phyloP scores from a whole-genome alignment of 2,888 invertebrate species.

The Caenorhabditis sp. region DNA sequence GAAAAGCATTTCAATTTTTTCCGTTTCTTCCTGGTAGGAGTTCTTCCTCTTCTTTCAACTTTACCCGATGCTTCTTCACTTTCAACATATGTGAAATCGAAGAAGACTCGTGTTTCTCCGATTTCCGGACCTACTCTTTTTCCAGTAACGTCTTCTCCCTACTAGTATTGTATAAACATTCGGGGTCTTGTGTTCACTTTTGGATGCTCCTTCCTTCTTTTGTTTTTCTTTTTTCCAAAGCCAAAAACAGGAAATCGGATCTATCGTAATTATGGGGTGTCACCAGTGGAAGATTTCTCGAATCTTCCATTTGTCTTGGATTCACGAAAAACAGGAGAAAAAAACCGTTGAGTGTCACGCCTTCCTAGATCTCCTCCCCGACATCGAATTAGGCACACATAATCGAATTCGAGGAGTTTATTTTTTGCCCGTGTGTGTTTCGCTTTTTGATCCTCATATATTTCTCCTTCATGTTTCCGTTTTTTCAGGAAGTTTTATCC shows the following conservation, averaged over 20 bases:
- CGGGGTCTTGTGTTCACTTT: constrained; percentile 1
- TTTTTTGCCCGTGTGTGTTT: constrained; percentile 27
- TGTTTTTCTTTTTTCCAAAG: constrained; percentile 8
- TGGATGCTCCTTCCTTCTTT: constrained; percentile 6
- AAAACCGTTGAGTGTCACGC: constrained; percentile 39
- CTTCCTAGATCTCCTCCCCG: neutral
- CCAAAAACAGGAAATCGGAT: constrained; percentile 53
- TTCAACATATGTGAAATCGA: constrained; percentile 56
- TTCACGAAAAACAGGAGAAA: too few species aligned
- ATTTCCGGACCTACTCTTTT: constrained; percentile 38
- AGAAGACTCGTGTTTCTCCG: constrained; percentile 47
- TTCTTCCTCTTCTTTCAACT: neutral
- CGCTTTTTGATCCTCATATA: constrained; percentile 22
- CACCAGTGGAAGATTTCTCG: constrained; percentile 11
- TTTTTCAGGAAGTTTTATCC: neutral
- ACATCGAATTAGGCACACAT: constrained; percentile 54
- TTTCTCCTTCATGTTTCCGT: constrained; percentile 1
- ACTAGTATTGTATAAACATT: constrained; percentile 3
- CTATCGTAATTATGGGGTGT: constrained; percentile 40
- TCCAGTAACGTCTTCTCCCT: constrained; percentile 34
- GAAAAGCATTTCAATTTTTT: constrained; percentile 32
- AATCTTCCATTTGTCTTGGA: neutral
- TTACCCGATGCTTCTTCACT: neutral
- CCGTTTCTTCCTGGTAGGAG: neutral
- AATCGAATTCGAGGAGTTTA: constrained; percentile 42